Percentiles rank a stretch among this genome's conserved stretches.
Conservation (phyloP, 2,797 vertebrate genomes). For the Sternotherus odoratus region DNA sequence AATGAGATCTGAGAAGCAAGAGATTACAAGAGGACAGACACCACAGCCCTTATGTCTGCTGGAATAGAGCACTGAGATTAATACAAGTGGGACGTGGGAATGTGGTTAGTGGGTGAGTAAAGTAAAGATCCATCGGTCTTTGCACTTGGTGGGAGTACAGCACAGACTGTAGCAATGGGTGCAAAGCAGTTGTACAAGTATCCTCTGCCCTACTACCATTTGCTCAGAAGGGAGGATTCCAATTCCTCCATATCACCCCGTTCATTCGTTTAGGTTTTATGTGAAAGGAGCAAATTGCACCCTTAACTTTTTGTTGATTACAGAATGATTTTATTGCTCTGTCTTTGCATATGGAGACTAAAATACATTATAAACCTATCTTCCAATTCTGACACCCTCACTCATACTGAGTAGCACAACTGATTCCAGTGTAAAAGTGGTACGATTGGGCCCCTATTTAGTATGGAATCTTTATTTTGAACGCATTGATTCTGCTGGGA, state of each 20-base stretch:
- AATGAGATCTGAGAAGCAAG: slow-evolving; percentile 5
- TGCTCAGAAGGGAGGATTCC: not conserved
- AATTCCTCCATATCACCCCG: not conserved
- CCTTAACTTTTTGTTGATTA: not conserved
- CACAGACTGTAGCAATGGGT: not conserved
- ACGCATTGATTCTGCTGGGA: not conserved
- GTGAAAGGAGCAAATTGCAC: not conserved
- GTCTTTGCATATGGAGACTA: slow-evolving; percentile 34
- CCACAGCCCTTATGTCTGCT: not conserved
- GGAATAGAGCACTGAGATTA: not conserved
- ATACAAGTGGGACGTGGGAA: too few relatives aligned
- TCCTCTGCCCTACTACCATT: not conserved
- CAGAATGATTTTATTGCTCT: slow-evolving; percentile 50
- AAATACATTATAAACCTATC: slow-evolving; percentile 36
- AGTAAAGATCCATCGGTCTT: not conserved
- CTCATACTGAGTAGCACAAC: not conserved
- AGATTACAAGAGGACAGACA: not conserved
- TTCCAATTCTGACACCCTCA: not conserved
- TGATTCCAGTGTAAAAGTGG: not conserved
- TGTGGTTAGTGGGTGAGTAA: not conserved
- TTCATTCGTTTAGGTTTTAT: not conserved
- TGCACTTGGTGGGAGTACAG: not conserved
- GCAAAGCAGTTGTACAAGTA: not conserved
- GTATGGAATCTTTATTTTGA: not conserved
- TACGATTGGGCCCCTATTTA: not conserved